These are phyloP conservation scores for Melieria crassipennis DNA, from an alignment of 2,888 invertebrate genomes.

Conservation along the genomic window DNA sequence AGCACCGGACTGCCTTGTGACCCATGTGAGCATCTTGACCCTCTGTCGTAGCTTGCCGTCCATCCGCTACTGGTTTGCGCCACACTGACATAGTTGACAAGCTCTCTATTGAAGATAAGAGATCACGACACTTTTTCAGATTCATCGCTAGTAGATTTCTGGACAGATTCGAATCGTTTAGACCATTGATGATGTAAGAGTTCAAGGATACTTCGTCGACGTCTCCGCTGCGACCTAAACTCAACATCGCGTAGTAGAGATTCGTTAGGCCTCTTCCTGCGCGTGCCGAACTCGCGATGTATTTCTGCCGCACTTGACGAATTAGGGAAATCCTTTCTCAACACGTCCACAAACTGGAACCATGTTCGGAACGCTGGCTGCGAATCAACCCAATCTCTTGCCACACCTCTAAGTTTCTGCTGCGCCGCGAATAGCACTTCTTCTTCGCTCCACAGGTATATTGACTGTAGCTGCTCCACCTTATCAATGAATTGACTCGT, in stretches of 20 bases:
- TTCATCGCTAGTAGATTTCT: not conserved
- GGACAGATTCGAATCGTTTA: too few relatives aligned
- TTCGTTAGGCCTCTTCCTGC: too few relatives aligned
- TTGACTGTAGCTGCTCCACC: too few relatives aligned
- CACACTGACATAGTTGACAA: not conserved
- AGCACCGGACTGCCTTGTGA: slow-evolving; percentile 26
- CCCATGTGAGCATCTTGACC: not conserved
- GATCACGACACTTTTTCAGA: slow-evolving; percentile 29
- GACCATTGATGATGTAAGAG: too few relatives aligned
- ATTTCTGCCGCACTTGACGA: too few relatives aligned
- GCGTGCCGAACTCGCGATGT: too few relatives aligned
- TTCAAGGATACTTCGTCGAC: too few relatives aligned
- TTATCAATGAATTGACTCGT: too few relatives aligned
- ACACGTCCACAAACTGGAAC: not conserved
- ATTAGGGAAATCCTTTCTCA: slow-evolving; percentile 1
- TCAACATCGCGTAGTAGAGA: too few relatives aligned
- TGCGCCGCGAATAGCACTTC: not conserved
- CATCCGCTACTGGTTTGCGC: too few relatives aligned
- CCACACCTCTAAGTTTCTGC: not conserved
- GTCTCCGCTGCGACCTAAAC: too few relatives aligned
- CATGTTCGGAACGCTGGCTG: slow-evolving; percentile 4
- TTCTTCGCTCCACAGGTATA: not conserved
- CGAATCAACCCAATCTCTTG: not conserved
- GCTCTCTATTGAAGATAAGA: slow-evolving; percentile 38
- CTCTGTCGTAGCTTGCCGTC: too few relatives aligned